Conservation (phyloP, 2,113 vertebrate genomes). For the Engraulis encrasicolus region DNA sequence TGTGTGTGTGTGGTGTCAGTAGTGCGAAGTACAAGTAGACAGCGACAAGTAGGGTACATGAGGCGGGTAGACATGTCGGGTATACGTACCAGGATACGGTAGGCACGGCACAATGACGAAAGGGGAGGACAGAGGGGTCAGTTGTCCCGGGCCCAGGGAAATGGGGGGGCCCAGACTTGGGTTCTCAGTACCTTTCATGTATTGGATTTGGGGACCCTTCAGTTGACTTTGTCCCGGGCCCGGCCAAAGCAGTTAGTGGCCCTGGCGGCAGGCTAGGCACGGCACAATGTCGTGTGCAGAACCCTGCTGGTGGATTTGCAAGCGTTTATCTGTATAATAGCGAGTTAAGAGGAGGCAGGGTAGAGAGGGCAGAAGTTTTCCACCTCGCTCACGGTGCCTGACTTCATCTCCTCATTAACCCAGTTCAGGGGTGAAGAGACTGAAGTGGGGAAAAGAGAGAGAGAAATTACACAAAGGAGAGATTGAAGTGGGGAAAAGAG, state of each 20-base stretch:
- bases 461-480: too few species aligned
- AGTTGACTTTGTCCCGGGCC: too few species aligned
- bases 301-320: constrained; percentile 59
- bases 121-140: too few species aligned
- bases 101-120: too few species aligned
- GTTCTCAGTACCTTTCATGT: too few species aligned
- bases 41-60: not conserved
- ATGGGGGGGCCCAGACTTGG: too few species aligned
- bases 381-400: constrained; percentile 55
- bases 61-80: constrained; percentile 60
- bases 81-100: too few species aligned
- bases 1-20: not conserved
- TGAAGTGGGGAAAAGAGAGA: not conserved
- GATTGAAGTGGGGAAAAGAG: not conserved
- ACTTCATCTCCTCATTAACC: constrained; percentile 51
- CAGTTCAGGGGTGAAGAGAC: not conserved
- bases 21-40: not conserved
- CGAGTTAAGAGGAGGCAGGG: constrained; percentile 51
- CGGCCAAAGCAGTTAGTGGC: too few species aligned
- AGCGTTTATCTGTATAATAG: constrained; percentile 66
- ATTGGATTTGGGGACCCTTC: too few species aligned
- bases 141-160: too few species aligned
- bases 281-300: constrained; percentile 70
- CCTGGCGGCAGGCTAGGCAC: too few species aligned
- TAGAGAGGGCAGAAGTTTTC: constrained; percentile 55